Conservation (phyloP, 2,888 invertebrate genomes). For the Pharmacophagus antenor region DNA sequence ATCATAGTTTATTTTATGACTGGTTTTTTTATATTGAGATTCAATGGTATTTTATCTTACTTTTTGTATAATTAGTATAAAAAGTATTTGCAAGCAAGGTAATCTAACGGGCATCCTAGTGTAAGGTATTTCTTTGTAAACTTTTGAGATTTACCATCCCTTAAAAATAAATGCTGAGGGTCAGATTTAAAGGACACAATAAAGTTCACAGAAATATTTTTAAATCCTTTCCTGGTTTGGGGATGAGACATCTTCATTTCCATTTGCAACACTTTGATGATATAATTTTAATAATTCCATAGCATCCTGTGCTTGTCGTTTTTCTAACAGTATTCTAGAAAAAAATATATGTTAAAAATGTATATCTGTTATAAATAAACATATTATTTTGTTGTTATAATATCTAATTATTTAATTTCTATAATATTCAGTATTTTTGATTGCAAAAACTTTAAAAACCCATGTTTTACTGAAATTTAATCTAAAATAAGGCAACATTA, state of each 20-base stretch:
- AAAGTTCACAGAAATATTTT: constrained; percentile 30
- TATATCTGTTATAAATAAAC: background rate
- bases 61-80: constrained; percentile 4
- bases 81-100: constrained; percentile 27
- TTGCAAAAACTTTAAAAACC: no score
- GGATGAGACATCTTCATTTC: constrained; percentile 72
- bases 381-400: background rate
- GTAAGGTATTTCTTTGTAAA: constrained; percentile 60
- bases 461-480: no score
- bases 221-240: constrained; percentile 74
- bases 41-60: constrained; percentile 5
- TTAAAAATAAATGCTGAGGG: constrained; percentile 65
- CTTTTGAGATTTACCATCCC: constrained; percentile 74
- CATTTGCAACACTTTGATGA: constrained; percentile 78
- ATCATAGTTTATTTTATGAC: constrained; percentile 8
- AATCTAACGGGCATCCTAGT: no score
- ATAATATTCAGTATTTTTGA: no score
- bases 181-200: constrained; percentile 44
- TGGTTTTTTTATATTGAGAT: constrained; percentile 1
- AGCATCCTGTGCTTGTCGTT: constrained; percentile 92
- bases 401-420: no score
- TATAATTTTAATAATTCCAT: constrained; percentile 91
- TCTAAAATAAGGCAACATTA: no score
- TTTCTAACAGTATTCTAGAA: constrained; percentile 86
- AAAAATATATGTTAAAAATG: constrained; percentile 4